A percentile compares a stretch with the other conserved stretches of the same genome.
Evolutionary conservation across 2,113 vertebrate species (phyloP).

Genomic region (Neogobius melanostomus): DNA sequence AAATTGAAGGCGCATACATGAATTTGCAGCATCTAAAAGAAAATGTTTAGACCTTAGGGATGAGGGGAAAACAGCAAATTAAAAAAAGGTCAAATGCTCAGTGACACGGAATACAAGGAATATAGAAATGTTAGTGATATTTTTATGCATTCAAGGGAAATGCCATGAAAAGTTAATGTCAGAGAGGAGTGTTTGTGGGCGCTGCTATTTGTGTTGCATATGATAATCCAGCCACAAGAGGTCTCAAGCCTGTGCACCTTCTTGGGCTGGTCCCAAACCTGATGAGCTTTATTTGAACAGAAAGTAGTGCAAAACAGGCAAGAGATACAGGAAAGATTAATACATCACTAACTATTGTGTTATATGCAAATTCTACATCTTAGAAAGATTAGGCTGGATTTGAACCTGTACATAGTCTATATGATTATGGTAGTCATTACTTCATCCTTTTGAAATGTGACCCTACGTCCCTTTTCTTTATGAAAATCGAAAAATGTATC

Average conservation of each 20-base stretch:
- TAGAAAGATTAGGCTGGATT: background rate
- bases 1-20: slow-evolving; percentile 10
- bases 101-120: slow-evolving; percentile 9
- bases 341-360: too few species aligned
- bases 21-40: slow-evolving; percentile 10
- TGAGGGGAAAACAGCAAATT: background rate
- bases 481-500: background rate
- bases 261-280: background rate
- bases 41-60: slow-evolving; percentile 7
- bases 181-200: background rate
- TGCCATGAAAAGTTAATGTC: slow-evolving; percentile 9
- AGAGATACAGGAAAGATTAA: too few species aligned
- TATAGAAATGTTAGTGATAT: slow-evolving; percentile 3
- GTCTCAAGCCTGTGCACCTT: background rate
- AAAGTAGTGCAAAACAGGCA: too few species aligned
- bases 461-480: background rate
- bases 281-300: too few species aligned
- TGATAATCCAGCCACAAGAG: background rate
- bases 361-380: too few species aligned
- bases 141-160: slow-evolving; percentile 8
- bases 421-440: too few species aligned
- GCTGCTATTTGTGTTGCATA: background rate
- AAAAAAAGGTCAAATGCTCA: slow-evolving; percentile 8
- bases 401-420: background rate
- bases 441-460: too few species aligned